Evolutionary conservation across 2,888 invertebrate genomes (phyloP).

Genomic region (Pherbina coryleti): DNA sequence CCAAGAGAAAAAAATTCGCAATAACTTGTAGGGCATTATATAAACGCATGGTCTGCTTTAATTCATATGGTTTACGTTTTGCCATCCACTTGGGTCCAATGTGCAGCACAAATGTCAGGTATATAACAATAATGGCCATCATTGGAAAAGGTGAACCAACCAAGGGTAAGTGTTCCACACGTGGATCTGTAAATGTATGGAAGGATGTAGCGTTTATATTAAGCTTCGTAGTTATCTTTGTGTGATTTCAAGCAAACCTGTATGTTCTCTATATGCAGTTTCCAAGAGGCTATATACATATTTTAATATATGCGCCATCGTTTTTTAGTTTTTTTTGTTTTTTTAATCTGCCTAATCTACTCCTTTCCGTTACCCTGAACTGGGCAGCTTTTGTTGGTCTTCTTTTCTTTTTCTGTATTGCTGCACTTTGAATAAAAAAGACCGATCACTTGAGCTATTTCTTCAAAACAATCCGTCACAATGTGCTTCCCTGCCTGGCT

Average conservation of each 20-base stretch:
- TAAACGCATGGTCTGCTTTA: slow-evolving; percentile 75
- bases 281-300: slow-evolving; percentile 53
- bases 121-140: slow-evolving; percentile 72
- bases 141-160: slow-evolving; percentile 77
- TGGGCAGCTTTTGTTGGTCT: background rate
- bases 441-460: background rate
- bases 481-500: background rate
- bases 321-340: background rate
- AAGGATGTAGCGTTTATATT: background rate
- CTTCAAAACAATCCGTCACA: background rate
- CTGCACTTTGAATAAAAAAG: background rate
- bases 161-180: slow-evolving; percentile 76
- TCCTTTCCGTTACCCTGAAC: background rate
- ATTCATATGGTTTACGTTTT: slow-evolving; percentile 74
- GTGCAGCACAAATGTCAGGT: slow-evolving; percentile 78
- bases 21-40: slow-evolving; percentile 77
- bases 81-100: slow-evolving; percentile 82
- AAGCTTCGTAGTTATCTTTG: background rate
- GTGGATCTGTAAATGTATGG: slow-evolving; percentile 52
- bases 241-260: slow-evolving; percentile 46
- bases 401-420: background rate
- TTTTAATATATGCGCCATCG: slow-evolving; percentile 56
- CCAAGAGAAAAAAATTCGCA: slow-evolving; percentile 48
- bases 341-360: background rate
- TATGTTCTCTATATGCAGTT: slow-evolving; percentile 52